These are phyloP conservation scores for Trichomycterus rosablanca DNA, from an alignment of 2,113 vertebrate genomes.

Conservation along the genomic window DNA sequence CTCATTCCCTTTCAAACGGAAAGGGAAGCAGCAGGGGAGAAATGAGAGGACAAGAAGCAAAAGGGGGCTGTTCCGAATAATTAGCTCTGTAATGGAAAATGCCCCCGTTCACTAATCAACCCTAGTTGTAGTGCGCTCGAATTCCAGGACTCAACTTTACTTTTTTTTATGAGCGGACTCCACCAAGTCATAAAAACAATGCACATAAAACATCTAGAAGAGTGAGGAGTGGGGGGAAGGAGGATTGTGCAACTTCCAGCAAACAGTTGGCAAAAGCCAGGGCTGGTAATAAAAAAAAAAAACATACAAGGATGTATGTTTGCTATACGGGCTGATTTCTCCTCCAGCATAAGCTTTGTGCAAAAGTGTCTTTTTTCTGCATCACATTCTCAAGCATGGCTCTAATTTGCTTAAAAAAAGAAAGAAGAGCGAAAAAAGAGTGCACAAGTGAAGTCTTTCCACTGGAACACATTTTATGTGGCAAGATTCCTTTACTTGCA, in stretches of 20 bases:
- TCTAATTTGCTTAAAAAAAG: too few relatives aligned
- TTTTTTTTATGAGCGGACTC: constrained; percentile 52
- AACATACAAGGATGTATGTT: background rate
- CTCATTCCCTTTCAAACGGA: constrained; percentile 57
- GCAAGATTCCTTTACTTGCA: constrained; percentile 69
- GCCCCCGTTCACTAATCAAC: constrained; percentile 51
- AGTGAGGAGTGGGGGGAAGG: constrained; percentile 3
- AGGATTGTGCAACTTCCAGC: constrained; percentile 16
- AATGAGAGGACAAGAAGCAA: constrained; percentile 10
- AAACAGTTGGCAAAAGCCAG: constrained; percentile 32
- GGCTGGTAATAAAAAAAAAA: constrained; percentile 51
- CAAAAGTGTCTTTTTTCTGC: too few relatives aligned
- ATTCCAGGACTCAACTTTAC: constrained; percentile 43
- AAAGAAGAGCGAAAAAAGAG: constrained; percentile 23
- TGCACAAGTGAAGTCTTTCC: constrained; percentile 65
- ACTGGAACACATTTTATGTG: constrained; percentile 79
- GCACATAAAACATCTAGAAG: constrained; percentile 48
- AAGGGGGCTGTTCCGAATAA: constrained; percentile 54
- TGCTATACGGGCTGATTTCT: constrained; percentile 39
- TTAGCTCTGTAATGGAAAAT: constrained; percentile 75
- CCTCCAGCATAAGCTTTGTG: too few relatives aligned
- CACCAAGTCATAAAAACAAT: constrained; percentile 54
- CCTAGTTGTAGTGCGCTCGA: constrained; percentile 46
- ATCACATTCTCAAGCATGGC: too few relatives aligned
- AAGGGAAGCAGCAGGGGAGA: constrained; percentile 64